phyloP scores from a whole-genome alignment of 2,113 vertebrate genomes.

The Macrotis lagotis region DNA sequence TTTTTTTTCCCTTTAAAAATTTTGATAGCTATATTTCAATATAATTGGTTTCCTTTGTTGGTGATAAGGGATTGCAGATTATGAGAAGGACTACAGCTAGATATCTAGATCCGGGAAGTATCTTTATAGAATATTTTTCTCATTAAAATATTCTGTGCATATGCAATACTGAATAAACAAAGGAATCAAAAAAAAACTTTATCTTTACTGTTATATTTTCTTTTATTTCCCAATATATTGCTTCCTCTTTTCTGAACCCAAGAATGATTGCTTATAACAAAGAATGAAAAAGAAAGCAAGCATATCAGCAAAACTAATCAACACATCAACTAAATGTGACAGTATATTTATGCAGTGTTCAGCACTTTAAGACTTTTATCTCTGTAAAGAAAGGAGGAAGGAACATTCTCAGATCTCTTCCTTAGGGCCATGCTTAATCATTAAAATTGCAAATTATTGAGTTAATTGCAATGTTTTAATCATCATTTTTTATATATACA shows the following conservation, averaged over 20 bases:
- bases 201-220: background rate
- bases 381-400: background rate
- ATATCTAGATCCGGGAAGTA: no score
- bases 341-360: background rate
- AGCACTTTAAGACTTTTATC: background rate
- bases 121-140: background rate
- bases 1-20: no score
- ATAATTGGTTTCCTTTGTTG: no score
- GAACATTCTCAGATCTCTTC: background rate
- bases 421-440: background rate
- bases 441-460: background rate
- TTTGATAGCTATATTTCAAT: no score
- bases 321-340: background rate
- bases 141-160: background rate
- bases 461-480: background rate
- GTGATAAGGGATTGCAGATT: no score
- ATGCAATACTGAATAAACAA: constrained; percentile 1
- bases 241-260: background rate
- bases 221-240: background rate
- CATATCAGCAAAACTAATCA: background rate
- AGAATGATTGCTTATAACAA: background rate
- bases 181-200: background rate
- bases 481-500: no score
- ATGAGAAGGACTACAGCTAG: no score
- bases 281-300: background rate